Evolutionary conservation across 1,140 invertebrate genomes (phyloP).

Genomic region (Micrasema longulum): DNA sequence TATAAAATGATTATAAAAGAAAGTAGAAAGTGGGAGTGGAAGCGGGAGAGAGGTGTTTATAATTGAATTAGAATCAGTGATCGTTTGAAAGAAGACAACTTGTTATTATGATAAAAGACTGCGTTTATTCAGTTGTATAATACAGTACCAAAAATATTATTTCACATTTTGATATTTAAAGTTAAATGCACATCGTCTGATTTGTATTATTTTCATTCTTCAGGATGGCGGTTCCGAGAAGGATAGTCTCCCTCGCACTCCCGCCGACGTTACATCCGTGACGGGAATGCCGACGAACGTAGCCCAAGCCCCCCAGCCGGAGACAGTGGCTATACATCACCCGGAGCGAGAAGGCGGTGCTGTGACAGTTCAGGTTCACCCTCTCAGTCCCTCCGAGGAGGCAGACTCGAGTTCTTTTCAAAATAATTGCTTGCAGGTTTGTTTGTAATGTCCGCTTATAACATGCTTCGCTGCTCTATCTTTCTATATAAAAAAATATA

Average conservation of each 20-base stretch:
- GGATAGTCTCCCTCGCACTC: constrained; percentile 73
- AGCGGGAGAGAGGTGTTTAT: too few relatives aligned
- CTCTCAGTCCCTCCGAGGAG: constrained; percentile 71
- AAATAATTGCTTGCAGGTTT: constrained; percentile 54
- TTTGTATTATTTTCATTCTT: too few relatives aligned
- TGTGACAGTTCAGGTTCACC: constrained; percentile 69
- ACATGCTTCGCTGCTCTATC: background rate
- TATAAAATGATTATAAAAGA: too few relatives aligned
- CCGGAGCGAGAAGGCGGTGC: constrained; percentile 59
- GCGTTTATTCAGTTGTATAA: too few relatives aligned
- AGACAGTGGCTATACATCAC: constrained; percentile 59
- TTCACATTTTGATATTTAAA: too few relatives aligned
- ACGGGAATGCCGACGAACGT: constrained; percentile 65
- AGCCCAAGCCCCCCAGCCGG: constrained; percentile 60
- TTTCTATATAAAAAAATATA: too few relatives aligned
- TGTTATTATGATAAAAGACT: too few relatives aligned
- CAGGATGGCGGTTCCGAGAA: constrained; percentile 69
- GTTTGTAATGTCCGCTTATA: constrained; percentile 30
- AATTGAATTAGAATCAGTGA: too few relatives aligned
- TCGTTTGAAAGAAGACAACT: too few relatives aligned
- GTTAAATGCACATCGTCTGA: too few relatives aligned
- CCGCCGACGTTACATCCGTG: constrained; percentile 68
- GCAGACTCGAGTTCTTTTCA: constrained; percentile 52
- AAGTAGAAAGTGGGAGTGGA: too few relatives aligned
- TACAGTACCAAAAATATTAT: too few relatives aligned